Conservation (phyloP, 1,140 invertebrate species). For the Teleopsis dalmanni region DNA sequence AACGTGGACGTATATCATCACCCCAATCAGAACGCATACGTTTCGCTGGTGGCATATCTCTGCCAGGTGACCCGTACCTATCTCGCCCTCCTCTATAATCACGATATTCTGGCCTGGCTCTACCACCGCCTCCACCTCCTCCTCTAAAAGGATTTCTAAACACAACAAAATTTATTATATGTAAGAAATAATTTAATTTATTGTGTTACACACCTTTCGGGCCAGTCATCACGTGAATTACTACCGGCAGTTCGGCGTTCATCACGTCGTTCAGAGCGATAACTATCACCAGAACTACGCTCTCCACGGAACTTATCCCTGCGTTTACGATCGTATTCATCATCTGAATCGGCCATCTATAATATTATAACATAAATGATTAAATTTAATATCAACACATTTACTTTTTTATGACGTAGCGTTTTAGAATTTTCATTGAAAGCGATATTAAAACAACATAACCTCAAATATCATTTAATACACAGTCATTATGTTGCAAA, state of each 20-base stretch:
- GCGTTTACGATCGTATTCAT: conserved; percentile 82
- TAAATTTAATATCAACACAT: not conserved
- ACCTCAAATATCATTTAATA: not conserved
- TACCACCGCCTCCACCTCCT: conserved; percentile 34
- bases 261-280: conserved; percentile 63
- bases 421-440: not conserved
- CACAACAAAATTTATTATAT: conserved; percentile 7
- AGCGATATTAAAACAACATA: conserved; percentile 2
- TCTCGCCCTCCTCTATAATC: conserved; percentile 56
- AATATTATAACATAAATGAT: not conserved
- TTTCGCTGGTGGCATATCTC: conserved; percentile 74
- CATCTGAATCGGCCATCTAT: conserved; percentile 80
- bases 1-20: conserved; percentile 45
- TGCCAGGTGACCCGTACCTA: conserved; percentile 64
- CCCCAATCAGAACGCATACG: conserved; percentile 71
- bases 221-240: conserved; percentile 64
- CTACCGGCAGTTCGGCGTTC: conserved; percentile 48
- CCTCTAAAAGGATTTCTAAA: conserved; percentile 37
- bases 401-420: not conserved
- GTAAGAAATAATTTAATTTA: not conserved
- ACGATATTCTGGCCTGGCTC: conserved; percentile 59
- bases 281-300: conserved; percentile 67
- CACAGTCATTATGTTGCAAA: not conserved
- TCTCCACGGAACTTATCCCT: conserved; percentile 85
- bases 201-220: conserved; percentile 50